These are phyloP conservation scores for Cosmia trapezina DNA, from an alignment of 2,888 invertebrate genomes.

Conservation along the genomic window DNA sequence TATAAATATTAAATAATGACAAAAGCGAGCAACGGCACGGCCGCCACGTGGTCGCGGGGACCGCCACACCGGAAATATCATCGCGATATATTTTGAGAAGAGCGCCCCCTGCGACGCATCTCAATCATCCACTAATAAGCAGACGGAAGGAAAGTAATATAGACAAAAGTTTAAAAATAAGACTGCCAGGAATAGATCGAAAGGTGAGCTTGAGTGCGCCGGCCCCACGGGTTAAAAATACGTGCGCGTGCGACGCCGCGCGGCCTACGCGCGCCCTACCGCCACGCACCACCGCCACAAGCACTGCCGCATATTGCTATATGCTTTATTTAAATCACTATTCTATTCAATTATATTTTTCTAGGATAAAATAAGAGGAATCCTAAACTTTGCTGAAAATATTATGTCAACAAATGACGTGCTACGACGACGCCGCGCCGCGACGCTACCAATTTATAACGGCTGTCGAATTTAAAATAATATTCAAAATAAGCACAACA, in stretches of 20 bases:
- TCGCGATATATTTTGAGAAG: conserved; percentile 81
- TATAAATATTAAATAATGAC: conserved; percentile 72
- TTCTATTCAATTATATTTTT: conserved; percentile 14
- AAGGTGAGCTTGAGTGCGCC: conserved; percentile 88
- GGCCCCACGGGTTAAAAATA: conserved; percentile 88
- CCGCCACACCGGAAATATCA: conserved; percentile 84
- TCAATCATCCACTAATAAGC: conserved; percentile 90
- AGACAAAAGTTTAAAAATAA: conserved; percentile 90
- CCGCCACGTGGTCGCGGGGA: conserved; percentile 76
- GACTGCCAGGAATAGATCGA: conserved; percentile 86
- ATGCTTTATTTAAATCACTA: conserved; percentile 26
- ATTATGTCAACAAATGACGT: background rate
- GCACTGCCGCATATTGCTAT: conserved; percentile 30
- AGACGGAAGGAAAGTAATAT: conserved; percentile 89
- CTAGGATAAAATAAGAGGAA: background rate
- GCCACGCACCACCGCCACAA: conserved; percentile 56
- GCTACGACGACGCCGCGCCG: background rate
- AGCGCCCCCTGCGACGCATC: conserved; percentile 90
- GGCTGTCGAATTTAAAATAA: background rate
- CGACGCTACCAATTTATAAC: background rate
- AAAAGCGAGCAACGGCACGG: conserved; percentile 70
- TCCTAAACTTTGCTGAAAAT: background rate
- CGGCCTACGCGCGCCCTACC: conserved; percentile 80
- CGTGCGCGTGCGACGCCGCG: conserved; percentile 75
- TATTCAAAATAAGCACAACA: background rate